Base-by-base conservation (phyloP, 2,113 vertebrate species). In the Xiphias gladius region DNA sequence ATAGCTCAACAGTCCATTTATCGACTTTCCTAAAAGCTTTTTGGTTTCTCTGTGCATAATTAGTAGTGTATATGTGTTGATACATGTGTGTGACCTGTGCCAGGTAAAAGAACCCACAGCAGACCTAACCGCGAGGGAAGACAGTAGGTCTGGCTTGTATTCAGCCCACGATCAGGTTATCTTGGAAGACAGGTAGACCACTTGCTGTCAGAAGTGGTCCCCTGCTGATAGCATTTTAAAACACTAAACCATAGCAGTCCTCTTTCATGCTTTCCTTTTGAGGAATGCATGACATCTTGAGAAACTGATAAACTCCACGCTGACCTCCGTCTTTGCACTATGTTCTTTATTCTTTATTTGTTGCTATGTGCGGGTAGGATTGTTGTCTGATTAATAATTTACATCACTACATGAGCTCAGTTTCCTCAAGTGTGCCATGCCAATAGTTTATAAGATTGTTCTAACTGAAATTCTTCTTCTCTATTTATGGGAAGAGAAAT, bases 151-250 rank as follows among this genome's bases (percentile, higher is more conserved):
- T 69, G 50, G 50, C 73, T 61, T 35, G 14, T 32, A 48, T 64
- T 73, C 59, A 74, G 75, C 11, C 39, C 66, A 50, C 50, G 16
- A 3, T 73, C 69, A 65, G 71, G 43, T 79, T 88, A 88, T 86
- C 79, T 73, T n/a, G 13, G 28, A 46, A 68, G 61, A 71, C 72
- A 84, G 86, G 59, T 73, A 62, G 52, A 65, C 72, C n/a, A 43
- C 64, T 78, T 65, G 24, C 73, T 74, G 54, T 72, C 65, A 62
- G 43, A 69, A 72, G 78, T 52, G 59, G 68, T 24, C 20, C 13
- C 32, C 52, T 50, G 76, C 84, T 79, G 64, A 76, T 79, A 62
- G 39, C 20, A 69, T 81, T 80, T 69, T 74, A 65, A 84, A 82
- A 80, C 30, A 73, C 24, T 37, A 58, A 65, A 64, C 57, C 54